These are phyloP conservation scores for Elegia similella DNA, from an alignment of 2,888 invertebrate genomes.

Conservation along the genomic window DNA sequence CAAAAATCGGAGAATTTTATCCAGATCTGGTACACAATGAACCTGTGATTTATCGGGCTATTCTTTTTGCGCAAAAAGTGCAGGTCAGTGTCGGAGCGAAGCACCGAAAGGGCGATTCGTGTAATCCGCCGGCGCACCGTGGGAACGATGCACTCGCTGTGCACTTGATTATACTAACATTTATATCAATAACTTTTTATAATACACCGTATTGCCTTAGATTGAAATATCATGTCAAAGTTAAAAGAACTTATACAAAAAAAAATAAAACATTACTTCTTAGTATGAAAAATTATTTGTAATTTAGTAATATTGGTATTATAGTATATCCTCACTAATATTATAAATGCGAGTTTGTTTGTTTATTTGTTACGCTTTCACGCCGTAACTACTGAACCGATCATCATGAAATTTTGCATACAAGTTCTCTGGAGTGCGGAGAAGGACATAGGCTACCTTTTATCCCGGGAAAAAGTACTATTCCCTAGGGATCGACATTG, in stretches of 20 bases:
- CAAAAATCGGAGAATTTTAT: constrained; percentile 63
- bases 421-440: too few relatives aligned
- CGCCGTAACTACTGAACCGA: too few relatives aligned
- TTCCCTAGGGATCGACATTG: too few relatives aligned
- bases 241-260: not conserved
- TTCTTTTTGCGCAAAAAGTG: constrained; percentile 76
- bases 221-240: not conserved
- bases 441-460: too few relatives aligned
- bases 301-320: too few relatives aligned
- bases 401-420: too few relatives aligned
- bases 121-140: constrained; percentile 71
- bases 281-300: too few relatives aligned
- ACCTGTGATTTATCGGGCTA: constrained; percentile 73
- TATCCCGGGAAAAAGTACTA: too few relatives aligned
- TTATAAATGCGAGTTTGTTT: too few relatives aligned
- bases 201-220: not conserved
- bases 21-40: constrained; percentile 66
- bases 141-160: constrained; percentile 54
- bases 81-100: constrained; percentile 75
- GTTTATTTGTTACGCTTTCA: too few relatives aligned
- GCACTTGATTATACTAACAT: constrained; percentile 27
- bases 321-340: too few relatives aligned
- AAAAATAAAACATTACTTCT: not conserved
- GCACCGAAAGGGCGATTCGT: constrained; percentile 78
- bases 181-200: constrained; percentile 9